Conservation (phyloP, 2,888 invertebrate genomes). For the Physocephala rufipes region DNA sequence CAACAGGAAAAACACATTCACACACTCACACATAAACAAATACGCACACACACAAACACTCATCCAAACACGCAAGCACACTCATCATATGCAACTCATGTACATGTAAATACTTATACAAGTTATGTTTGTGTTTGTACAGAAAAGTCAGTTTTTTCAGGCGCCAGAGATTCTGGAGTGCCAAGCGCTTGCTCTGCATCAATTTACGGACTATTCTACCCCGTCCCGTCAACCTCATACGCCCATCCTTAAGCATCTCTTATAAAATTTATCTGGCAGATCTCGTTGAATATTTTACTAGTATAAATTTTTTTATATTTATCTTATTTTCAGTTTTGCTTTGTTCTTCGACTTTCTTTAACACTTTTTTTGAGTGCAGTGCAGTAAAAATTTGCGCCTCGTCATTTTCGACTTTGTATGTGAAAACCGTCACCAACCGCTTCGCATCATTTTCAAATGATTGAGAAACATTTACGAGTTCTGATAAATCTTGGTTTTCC, state of each 20-base stretch:
- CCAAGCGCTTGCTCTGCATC: no score
- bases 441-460: no score
- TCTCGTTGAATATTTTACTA: conserved; percentile 5
- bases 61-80: background rate
- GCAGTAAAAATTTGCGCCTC: background rate
- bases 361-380: conserved; percentile 1
- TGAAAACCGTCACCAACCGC: background rate
- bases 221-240: background rate
- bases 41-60: background rate
- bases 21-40: background rate
- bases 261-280: background rate
- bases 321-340: background rate
- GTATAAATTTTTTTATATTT: background rate
- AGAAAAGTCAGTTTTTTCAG: no score
- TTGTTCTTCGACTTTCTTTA: background rate
- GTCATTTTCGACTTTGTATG: background rate
- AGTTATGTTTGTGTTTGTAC: no score
- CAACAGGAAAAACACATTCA: no score
- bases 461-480: no score
- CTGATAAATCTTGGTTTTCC: background rate
- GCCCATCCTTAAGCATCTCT: background rate
- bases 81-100: background rate
- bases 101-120: no score
- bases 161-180: no score
- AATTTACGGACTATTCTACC: no score